Evolutionary conservation across 1,140 invertebrate species (phyloP).

Genomic region (Drosophila melanogaster): Release_6_plus_ISO1_MT NT_037436.4:20962501-20963000

Average conservation of each 20-base stretch:
- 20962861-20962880: conserved; percentile 71
- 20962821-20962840: conserved; percentile 62
- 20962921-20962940: conserved; percentile 65
- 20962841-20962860: conserved; percentile 69
- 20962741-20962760: conserved; percentile 45
- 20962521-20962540: neutral
- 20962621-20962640: conserved; percentile 30
- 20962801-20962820: conserved; percentile 62
- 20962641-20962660: conserved; percentile 18
- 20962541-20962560: conserved; percentile 5
- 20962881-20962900: conserved; percentile 59
- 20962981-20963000: conserved; percentile 42
- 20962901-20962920: conserved; percentile 57
- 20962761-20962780: conserved; percentile 66
- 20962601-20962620: conserved; percentile 15
- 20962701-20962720: conserved; percentile 22
- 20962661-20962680: conserved; percentile 66
- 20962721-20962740: neutral
- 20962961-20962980: conserved; percentile 73
- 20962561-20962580: neutral
- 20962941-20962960: conserved; percentile 67
- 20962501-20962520: neutral
- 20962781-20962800: conserved; percentile 57
- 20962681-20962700: conserved; percentile 50
- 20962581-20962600: neutral